Evolutionary conservation across 2,797 vertebrate genomes (phyloP), one percentile per base, ranked within the genome.

Genomic region (Neoniphon sammara): DNA sequence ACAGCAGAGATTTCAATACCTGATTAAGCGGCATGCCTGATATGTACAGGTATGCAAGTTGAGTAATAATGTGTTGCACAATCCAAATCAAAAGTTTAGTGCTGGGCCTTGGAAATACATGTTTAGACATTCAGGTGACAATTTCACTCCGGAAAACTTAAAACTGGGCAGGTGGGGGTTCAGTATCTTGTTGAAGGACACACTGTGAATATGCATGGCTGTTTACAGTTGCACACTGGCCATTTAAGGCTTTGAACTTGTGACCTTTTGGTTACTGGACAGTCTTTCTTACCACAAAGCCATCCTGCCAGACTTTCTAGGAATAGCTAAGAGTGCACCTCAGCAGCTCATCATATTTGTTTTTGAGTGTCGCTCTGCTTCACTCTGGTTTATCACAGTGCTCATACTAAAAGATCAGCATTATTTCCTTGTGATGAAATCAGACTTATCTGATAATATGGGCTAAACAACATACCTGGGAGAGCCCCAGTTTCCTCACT

Each of bases 171-270:
- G 49, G 68, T 53, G 39, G 20, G 18, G 62, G 75, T 73, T 44
- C 63, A 55, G 67, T 46, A 61, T 75, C 34, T 49, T 57, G 56
- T 52, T 79, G 66, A 84, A 80, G 81, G 84, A 65, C 85, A 76
- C 44, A 30, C 55, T 11, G 25, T 2, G 11, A 36, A 36, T 66
- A 67, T 60, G 82, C 65, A 82, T 2, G 0, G 56, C 65, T 30
- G 63, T 79, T 55, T 36, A 82, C 20, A 70, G 25, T 63, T 14
- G 23, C 31, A 0, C 8, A 58, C 17, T 18, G 31, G 31, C 15
- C 39, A 20, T 50, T 21, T 12, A 23, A 52, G 53, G 66, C 20
- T 49, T 15, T 4, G 36, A 25, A n/a, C 20, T 15, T 25, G 23
- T 65, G 7, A n/a, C 1, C n/a, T 27, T 49, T 55, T 5, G 1